Base-by-base conservation (phyloP, 1,140 invertebrate species). In the Helicoverpa zea region DNA sequence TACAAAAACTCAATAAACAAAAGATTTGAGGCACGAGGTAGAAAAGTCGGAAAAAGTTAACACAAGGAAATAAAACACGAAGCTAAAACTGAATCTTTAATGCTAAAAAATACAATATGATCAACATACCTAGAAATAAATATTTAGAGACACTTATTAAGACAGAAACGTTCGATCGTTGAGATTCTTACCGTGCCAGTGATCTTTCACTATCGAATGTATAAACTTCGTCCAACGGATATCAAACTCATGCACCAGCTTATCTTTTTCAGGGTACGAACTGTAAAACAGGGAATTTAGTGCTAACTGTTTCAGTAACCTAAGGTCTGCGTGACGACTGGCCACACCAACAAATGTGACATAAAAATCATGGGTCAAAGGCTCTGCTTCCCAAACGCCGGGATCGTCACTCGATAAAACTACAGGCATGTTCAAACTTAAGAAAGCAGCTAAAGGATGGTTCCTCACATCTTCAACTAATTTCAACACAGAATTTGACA, bases 261-360 rank as follows among this genome's bases (percentile, higher is more conserved):
- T 91, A 80, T 92, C 90, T 87, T 94, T 94, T 81, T 94, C 81
- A 51, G 81, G 59, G 79, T 94, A 85, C 13, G 95, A 93, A 66
- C 95, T 96, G 63, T 97, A 98, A 81, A 94, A 90, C 5, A 98
- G 96, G 0, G 98, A 98, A 91, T 98, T 98, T 0, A 97, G 89
- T 0, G 97, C 97, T 12, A 98, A 91, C 87, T 98, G 96, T 89
- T 98, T 98, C 7, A 99, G 94, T 3, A 98, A 92, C 68, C 96
- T 95, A 29, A 98, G 90, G 86, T 98, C 98, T 1, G 97, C 96
- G 35, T 96, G 95, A 12, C 95, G 89, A 4, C 97, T 97, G 68
- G 97, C 97, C n/a, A 98, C 96, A 0, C 96, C 97, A 92, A 98
- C 96, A 85, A 98, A 98, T 0, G 97, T 96, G 54, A 97, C 96